Evolutionary conservation across 2,113 vertebrate species (phyloP).

Genomic region (Lonchura striata): DNA sequence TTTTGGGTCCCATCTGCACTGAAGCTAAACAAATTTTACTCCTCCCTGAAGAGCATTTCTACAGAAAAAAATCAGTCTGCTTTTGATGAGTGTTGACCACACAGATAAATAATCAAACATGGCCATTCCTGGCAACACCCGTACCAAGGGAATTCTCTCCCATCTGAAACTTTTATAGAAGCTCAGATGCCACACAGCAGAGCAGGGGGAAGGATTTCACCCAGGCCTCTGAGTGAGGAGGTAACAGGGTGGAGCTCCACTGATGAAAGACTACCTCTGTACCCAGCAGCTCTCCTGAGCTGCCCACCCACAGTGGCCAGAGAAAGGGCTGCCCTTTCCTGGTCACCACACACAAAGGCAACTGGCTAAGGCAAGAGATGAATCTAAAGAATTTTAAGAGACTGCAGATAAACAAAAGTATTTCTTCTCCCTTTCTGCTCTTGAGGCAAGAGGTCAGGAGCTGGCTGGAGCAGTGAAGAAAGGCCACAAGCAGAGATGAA

Average conservation of each 20-base stretch:
- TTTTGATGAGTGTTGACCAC: neutral
- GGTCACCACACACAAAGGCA: neutral
- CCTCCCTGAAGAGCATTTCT: neutral
- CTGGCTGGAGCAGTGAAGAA: neutral
- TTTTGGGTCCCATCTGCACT: neutral
- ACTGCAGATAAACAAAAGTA: neutral
- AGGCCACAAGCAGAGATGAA: neutral
- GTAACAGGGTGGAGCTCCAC: neutral
- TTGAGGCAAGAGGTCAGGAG: neutral
- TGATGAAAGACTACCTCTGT: neutral
- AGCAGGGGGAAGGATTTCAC: neutral
- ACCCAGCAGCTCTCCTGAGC: neutral
- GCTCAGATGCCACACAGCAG: rapidly evolving
- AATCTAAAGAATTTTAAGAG: conserved; percentile 13
- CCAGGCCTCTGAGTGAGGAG: neutral
- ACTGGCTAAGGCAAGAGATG: neutral
- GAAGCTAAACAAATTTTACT: conserved; percentile 12
- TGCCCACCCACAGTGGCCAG: neutral
- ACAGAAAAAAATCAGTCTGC: conserved; percentile 5
- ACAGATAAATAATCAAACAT: neutral
- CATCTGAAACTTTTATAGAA: neutral
- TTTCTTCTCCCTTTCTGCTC: neutral
- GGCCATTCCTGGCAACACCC: neutral
- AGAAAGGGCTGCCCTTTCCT: neutral
- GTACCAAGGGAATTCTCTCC: neutral